Percentiles rank a stretch among this genome's conserved stretches.
These are phyloP conservation scores for Acanthiza pusilla DNA, from an alignment of 2,797 vertebrate species.

Conservation along the genomic window DNA sequence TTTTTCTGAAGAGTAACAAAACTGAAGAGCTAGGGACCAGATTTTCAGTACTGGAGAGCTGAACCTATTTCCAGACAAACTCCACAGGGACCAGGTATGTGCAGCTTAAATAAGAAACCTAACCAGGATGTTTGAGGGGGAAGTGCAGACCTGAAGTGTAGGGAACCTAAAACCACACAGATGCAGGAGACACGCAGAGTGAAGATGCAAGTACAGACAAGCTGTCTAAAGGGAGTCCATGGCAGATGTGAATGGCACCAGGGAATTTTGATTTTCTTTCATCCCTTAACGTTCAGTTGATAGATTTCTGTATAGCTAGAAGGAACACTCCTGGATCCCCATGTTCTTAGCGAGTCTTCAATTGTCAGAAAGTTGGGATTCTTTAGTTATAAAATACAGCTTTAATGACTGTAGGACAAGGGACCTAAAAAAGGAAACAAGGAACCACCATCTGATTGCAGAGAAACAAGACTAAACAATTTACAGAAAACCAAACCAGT, in stretches of 20 bases:
- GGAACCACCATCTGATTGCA: background rate
- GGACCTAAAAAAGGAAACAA: background rate
- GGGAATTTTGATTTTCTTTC: background rate
- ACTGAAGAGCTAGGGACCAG: background rate
- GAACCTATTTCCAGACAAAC: background rate
- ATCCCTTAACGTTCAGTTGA: background rate
- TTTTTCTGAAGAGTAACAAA: background rate
- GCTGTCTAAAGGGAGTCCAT: rapidly evolving
- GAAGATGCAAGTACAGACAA: background rate
- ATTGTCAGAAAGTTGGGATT: background rate
- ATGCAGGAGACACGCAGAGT: background rate
- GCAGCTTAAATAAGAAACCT: background rate
- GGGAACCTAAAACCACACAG: background rate
- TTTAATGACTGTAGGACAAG: background rate
- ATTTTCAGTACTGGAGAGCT: background rate
- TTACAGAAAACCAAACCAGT: background rate
- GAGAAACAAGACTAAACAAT: background rate
- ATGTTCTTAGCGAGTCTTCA: background rate
- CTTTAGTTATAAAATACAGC: background rate
- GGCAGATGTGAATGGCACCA: background rate
- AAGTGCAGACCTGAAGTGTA: background rate
- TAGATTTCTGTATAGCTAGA: background rate
- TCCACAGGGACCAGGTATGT: background rate
- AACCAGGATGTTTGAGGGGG: background rate
- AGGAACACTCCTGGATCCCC: background rate